phyloP scores from a whole-genome alignment of 2,888 invertebrate species.

The Apamea epomidion region DNA sequence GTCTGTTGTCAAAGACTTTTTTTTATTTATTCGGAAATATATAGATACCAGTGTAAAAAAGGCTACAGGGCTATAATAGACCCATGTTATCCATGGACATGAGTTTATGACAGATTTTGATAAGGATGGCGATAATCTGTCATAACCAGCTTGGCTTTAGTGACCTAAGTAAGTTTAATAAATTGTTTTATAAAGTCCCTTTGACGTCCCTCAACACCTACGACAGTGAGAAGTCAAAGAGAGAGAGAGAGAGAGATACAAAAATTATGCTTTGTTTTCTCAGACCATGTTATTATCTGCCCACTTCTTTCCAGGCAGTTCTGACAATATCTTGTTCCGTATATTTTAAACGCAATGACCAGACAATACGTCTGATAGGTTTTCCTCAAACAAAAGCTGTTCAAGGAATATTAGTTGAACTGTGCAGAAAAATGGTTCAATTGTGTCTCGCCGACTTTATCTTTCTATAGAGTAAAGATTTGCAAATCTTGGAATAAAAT shows the following conservation, averaged over 20 bases:
- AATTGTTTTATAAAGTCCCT: background rate
- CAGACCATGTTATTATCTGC: background rate
- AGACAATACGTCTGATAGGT: slow-evolving; percentile 56
- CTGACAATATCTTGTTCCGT: slow-evolving; percentile 16
- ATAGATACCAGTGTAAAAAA: background rate
- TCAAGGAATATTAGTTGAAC: slow-evolving; percentile 41
- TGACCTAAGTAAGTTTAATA: background rate
- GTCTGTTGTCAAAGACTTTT: slow-evolving; percentile 2
- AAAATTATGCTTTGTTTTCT: background rate
- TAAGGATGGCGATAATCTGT: background rate
- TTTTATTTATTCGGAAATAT: background rate
- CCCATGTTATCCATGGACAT: no score
- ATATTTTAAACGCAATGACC: slow-evolving; percentile 37
- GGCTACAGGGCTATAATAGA: background rate
- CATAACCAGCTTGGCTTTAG: background rate
- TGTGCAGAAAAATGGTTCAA: slow-evolving; percentile 42
- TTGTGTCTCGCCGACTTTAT: slow-evolving; percentile 28
- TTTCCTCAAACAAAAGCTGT: slow-evolving; percentile 45
- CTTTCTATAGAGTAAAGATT: slow-evolving; percentile 10
- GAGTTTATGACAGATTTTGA: background rate
- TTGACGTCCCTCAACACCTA: background rate
- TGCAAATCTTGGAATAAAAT: slow-evolving; percentile 7
- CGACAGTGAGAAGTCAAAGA: background rate
- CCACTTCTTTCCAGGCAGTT: slow-evolving; percentile 8
- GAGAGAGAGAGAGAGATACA: no score